Percentiles rank a stretch among this genome's conserved stretches.
These are phyloP conservation scores for Epinephelus awoara DNA, from an alignment of 2,797 vertebrate species.

Conservation along the genomic window DNA sequence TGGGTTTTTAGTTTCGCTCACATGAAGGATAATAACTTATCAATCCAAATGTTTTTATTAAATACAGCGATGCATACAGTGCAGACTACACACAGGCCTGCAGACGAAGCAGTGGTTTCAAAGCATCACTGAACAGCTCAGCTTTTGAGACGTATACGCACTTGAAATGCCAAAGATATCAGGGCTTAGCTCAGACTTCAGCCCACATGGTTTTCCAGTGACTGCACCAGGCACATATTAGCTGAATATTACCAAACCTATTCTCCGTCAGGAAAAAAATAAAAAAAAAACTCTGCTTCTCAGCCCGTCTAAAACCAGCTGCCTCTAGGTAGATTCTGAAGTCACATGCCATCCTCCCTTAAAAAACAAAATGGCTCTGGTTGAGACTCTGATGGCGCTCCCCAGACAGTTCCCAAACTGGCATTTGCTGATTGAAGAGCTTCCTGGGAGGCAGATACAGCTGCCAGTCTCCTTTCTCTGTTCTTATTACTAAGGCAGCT, in stretches of 20 bases:
- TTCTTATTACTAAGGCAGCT: constrained; percentile 40
- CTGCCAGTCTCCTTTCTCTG: constrained; percentile 30
- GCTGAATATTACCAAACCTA: constrained; percentile 49
- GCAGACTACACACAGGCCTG: background rate
- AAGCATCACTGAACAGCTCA: constrained; percentile 33
- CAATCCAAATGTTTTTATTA: constrained; percentile 17
- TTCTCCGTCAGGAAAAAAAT: background rate
- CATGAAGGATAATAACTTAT: constrained; percentile 5
- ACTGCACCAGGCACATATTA: constrained; percentile 40
- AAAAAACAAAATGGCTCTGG: constrained; percentile 60
- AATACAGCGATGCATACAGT: background rate
- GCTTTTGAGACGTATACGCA: constrained; percentile 22
- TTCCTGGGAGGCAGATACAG: constrained; percentile 60
- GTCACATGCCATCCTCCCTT: constrained; percentile 38
- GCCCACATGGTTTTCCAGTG: constrained; percentile 49
- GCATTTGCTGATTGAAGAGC: constrained; percentile 68
- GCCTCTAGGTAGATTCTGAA: constrained; percentile 32
- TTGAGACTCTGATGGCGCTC: constrained; percentile 39
- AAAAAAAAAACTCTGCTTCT: constrained; percentile 10
- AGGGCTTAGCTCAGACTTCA: constrained; percentile 35
- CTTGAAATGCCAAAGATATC: constrained; percentile 50
- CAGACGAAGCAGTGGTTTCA: constrained; percentile 36
- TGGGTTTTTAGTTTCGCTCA: background rate
- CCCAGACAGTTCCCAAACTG: constrained; percentile 47
- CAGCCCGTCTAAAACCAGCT: constrained; percentile 33